Conservation (phyloP, 2,888 invertebrate species). For the Cylloceria caligata region DNA sequence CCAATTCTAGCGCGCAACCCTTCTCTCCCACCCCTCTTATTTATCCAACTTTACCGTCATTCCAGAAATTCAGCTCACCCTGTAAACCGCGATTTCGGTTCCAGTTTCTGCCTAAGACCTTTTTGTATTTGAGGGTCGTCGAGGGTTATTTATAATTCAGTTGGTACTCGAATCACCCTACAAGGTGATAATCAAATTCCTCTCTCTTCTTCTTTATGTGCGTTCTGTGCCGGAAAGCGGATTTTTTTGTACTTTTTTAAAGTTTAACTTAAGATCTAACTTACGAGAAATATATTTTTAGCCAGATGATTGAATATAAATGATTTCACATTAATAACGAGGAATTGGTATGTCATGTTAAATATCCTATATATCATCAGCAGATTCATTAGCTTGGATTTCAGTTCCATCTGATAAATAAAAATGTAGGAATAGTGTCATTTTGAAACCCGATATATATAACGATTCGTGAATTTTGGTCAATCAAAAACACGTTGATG, state of each 20-base stretch:
- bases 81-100: conserved; percentile 12
- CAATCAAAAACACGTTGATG: background rate
- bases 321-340: too few species aligned
- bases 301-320: background rate
- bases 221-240: too few species aligned
- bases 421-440: too few species aligned
- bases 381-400: too few species aligned
- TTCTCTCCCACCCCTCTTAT: background rate
- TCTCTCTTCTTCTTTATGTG: background rate
- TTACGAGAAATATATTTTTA: too few species aligned
- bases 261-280: too few species aligned
- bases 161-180: background rate
- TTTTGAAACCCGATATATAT: background rate
- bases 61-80: conserved; percentile 16
- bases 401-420: too few species aligned
- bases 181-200: background rate
- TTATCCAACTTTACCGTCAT: conserved; percentile 32
- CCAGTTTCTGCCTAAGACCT: background rate
- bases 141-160: background rate
- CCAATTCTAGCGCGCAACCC: conserved; percentile 36
- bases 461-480: too few species aligned
- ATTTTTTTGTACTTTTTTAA: too few species aligned
- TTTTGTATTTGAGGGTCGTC: background rate
- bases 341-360: too few species aligned
- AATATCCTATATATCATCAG: too few species aligned